Conservation (phyloP, 2,888 invertebrate genomes). For the Dysmachus trigonus region DNA sequence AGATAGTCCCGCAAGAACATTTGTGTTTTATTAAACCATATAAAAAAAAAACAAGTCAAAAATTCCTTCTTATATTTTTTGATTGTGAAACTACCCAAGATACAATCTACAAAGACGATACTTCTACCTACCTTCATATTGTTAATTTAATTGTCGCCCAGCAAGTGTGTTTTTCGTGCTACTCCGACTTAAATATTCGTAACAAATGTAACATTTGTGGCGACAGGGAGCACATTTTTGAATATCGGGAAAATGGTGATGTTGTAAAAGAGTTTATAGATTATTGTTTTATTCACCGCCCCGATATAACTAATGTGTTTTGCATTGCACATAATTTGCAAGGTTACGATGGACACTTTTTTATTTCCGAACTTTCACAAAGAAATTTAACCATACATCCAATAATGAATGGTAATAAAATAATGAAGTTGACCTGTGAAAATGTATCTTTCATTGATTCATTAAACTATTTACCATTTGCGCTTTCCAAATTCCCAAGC, state of each 20-base stretch:
- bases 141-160: no score
- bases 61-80: no score
- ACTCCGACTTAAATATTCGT: background rate
- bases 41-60: no score
- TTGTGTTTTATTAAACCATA: no score
- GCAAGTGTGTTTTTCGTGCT: background rate
- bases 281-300: background rate
- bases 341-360: conserved; percentile 4
- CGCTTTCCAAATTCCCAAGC: no score
- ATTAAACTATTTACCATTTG: conserved; percentile 32
- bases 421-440: no score
- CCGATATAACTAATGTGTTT: background rate
- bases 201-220: background rate
- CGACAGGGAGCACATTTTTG: background rate
- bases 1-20: no score
- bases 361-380: conserved; percentile 8
- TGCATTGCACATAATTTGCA: conserved; percentile 34
- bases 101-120: background rate
- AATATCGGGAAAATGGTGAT: background rate
- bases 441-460: no score
- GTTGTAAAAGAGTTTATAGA: background rate
- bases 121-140: background rate
- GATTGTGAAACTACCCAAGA: background rate
- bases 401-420: no score
- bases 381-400: no score